A percentile compares a stretch with the other conserved stretches of the same genome.
These are phyloP conservation scores for Pyrrhosoma nymphula DNA, from an alignment of 2,888 invertebrate genomes.

Conservation along the genomic window DNA sequence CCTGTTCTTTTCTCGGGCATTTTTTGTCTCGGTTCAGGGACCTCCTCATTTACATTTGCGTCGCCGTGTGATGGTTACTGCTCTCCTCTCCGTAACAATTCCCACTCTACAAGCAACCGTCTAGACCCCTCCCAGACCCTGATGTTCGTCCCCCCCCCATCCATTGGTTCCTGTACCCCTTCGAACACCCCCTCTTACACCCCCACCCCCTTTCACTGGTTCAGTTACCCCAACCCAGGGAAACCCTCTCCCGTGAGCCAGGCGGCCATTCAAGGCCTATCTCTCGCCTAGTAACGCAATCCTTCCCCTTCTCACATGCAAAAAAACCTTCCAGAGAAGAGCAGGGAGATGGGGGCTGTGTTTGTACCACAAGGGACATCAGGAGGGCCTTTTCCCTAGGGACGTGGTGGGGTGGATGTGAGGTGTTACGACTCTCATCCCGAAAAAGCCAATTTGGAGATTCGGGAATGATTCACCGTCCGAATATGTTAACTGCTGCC, in stretches of 20 bases:
- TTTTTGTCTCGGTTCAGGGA: neutral
- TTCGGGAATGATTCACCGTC: neutral
- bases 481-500: conserved; percentile 21
- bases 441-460: conserved; percentile 31
- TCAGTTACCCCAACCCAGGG: neutral
- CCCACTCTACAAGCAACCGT: neutral
- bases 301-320: neutral
- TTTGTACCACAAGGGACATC: neutral
- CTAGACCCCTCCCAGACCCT: neutral
- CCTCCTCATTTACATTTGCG: neutral
- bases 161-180: neutral
- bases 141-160: neutral
- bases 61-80: neutral
- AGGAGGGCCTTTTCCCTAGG: neutral
- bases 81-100: neutral
- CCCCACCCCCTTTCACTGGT: neutral
- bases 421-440: neutral
- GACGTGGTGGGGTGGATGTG: neutral
- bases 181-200: neutral
- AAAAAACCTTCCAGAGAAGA: neutral
- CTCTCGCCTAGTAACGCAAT: neutral
- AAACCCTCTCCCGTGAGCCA: neutral
- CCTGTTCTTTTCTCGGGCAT: neutral
- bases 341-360: neutral
- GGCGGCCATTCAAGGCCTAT: neutral